Evolutionary conservation across 2,888 invertebrate species (phyloP).

Genomic region (Gymnoscelis rufifasciata): DNA sequence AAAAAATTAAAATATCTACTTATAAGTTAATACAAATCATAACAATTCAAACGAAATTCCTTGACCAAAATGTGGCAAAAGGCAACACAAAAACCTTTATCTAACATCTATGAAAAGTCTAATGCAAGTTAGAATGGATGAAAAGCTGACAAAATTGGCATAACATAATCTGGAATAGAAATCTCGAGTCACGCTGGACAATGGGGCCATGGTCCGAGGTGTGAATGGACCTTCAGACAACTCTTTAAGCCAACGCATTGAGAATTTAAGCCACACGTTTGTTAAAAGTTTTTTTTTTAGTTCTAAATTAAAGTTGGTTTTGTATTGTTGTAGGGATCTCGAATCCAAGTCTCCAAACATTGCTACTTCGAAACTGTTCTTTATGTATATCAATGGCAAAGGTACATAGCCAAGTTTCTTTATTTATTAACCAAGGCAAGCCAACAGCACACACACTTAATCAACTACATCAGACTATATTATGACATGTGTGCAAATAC

Average conservation of each 20-base stretch:
- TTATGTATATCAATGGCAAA: too few relatives aligned
- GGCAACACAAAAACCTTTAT: conserved; percentile 26
- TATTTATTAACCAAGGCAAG: too few relatives aligned
- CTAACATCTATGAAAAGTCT: conserved; percentile 20
- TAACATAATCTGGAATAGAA: conserved; percentile 30
- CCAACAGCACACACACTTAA: too few relatives aligned
- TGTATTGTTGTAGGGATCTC: too few relatives aligned
- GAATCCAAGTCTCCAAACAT: too few relatives aligned
- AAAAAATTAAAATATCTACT: background rate
- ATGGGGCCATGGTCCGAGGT: conserved; percentile 32
- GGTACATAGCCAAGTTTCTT: too few relatives aligned
- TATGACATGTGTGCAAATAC: too few relatives aligned
- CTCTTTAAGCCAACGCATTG: conserved; percentile 4
- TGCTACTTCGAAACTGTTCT: too few relatives aligned
- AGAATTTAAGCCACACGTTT: conserved; percentile 1
- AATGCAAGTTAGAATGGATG: conserved; percentile 17
- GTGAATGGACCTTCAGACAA: conserved; percentile 36
- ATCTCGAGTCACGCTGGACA: conserved; percentile 36
- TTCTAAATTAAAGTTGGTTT: background rate
- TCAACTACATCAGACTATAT: too few relatives aligned
- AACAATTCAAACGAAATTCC: conserved; percentile 7
- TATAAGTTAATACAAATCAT: background rate
- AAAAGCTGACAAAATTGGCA: conserved; percentile 25
- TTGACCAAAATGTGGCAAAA: conserved; percentile 19
- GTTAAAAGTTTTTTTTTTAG: background rate